Conservation (phyloP, 2,888 invertebrate genomes). For the Scaptomyza polygonia region DNA sequence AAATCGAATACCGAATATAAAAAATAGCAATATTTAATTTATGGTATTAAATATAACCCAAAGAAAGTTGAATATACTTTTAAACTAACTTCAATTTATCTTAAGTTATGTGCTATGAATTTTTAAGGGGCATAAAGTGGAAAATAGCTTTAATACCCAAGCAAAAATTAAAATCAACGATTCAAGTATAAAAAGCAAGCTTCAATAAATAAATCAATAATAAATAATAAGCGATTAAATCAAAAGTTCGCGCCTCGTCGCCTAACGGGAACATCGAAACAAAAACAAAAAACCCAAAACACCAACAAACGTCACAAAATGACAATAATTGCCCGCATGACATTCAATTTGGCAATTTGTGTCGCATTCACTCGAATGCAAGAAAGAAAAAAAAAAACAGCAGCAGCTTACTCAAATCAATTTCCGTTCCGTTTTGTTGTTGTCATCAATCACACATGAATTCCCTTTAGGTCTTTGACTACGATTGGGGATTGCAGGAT, state of each 20-base stretch:
- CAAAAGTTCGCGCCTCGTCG: not conserved
- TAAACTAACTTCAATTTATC: too few species aligned
- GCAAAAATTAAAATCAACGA: too few species aligned
- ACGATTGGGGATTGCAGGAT: conserved; percentile 98
- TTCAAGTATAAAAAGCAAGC: not conserved
- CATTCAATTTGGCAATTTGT: conserved; percentile 55
- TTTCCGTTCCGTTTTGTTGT: conserved; percentile 22
- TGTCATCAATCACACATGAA: not conserved
- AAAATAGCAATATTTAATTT: too few species aligned
- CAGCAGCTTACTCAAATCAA: conserved; percentile 33
- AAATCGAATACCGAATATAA: too few species aligned
- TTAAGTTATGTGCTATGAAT: too few species aligned
- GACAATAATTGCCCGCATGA: conserved; percentile 28
- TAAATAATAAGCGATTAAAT: conserved; percentile 2
- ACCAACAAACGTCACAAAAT: not conserved
- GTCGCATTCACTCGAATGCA: conserved; percentile 1
- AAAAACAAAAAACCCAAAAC: not conserved
- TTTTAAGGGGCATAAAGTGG: too few species aligned
- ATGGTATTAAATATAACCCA: too few species aligned
- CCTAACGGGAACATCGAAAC: not conserved
- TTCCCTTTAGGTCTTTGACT: conserved; percentile 92
- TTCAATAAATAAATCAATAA: not conserved
- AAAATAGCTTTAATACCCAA: too few species aligned
- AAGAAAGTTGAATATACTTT: too few species aligned
- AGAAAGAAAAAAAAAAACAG: conserved; percentile 13